These are phyloP conservation scores for Cichladusa arquata DNA, from an alignment of 2,113 vertebrate species.

Conservation along the genomic window DNA sequence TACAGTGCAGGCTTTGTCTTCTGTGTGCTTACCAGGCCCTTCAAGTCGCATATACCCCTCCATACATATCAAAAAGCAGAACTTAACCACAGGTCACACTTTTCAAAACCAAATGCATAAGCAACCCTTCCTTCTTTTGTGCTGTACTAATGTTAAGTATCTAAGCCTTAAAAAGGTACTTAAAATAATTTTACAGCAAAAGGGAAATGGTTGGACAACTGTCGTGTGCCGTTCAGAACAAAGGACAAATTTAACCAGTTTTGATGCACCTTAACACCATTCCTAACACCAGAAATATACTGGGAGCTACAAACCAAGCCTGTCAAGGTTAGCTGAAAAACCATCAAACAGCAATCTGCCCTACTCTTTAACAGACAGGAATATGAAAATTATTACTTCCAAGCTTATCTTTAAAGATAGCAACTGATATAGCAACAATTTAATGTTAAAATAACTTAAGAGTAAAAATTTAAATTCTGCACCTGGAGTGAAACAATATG, in stretches of 20 bases:
- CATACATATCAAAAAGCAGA: neutral
- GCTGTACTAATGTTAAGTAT: neutral
- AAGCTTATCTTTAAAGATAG: neutral
- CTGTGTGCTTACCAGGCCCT: neutral
- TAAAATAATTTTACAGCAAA: neutral
- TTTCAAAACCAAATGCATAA: neutral
- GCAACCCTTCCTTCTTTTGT: constrained; percentile 5
- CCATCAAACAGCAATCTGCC: neutral
- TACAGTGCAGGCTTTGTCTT: neutral
- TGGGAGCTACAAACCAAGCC: neutral
- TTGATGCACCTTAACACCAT: neutral
- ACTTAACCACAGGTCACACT: neutral
- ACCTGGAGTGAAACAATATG: neutral
- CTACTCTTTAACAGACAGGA: neutral
- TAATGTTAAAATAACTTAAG: neutral
- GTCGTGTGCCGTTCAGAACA: neutral
- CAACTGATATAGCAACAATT: neutral
- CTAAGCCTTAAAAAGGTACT: neutral
- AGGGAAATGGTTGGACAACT: neutral
- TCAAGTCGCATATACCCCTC: neutral
- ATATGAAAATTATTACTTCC: neutral
- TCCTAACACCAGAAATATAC: neutral
- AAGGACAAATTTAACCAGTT: neutral
- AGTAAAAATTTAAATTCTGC: neutral
- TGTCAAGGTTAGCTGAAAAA: neutral